Percentiles rank a stretch among this genome's conserved stretches.
Conservation (phyloP, 2,888 invertebrate genomes). For the Trachelus troglodyta region DNA sequence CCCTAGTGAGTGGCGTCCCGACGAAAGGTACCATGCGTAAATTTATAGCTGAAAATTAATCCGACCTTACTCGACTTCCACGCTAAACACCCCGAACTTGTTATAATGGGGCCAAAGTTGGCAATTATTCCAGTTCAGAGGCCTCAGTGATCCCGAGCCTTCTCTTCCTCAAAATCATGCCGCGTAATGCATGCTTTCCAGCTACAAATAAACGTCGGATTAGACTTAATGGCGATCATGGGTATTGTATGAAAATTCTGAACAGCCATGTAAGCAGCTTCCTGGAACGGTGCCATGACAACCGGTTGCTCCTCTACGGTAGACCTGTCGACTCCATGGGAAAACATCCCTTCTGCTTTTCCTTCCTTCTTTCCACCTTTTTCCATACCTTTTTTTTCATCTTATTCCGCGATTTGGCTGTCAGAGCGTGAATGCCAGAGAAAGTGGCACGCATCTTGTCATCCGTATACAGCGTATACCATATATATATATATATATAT, state of each 20-base stretch:
- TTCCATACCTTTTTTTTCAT: background rate
- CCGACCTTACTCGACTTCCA: background rate
- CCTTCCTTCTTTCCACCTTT: background rate
- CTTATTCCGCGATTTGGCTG: background rate
- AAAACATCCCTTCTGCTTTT: background rate
- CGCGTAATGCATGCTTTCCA: constrained; percentile 11
- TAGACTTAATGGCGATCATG: constrained; percentile 44
- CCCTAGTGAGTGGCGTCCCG: background rate
- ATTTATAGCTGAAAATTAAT: constrained; percentile 11
- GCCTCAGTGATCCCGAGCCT: constrained; percentile 19
- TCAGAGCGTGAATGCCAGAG: background rate
- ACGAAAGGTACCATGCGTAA: constrained; percentile 6
- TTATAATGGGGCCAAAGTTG: constrained; percentile 18
- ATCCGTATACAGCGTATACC: background rate
- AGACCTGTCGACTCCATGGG: background rate
- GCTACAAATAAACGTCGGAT: constrained; percentile 42
- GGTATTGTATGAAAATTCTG: constrained; percentile 42
- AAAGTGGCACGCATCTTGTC: background rate
- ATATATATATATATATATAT: background rate
- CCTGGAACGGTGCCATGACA: constrained; percentile 32
- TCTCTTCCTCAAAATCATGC: background rate
- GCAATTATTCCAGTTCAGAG: constrained; percentile 31
- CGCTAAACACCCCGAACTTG: constrained; percentile 8
- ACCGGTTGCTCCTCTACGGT: constrained; percentile 15
- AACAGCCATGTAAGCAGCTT: constrained; percentile 46